These are phyloP conservation scores for Parascotia fuliginaria DNA, from an alignment of 2,888 invertebrate genomes.

Conservation along the genomic window DNA sequence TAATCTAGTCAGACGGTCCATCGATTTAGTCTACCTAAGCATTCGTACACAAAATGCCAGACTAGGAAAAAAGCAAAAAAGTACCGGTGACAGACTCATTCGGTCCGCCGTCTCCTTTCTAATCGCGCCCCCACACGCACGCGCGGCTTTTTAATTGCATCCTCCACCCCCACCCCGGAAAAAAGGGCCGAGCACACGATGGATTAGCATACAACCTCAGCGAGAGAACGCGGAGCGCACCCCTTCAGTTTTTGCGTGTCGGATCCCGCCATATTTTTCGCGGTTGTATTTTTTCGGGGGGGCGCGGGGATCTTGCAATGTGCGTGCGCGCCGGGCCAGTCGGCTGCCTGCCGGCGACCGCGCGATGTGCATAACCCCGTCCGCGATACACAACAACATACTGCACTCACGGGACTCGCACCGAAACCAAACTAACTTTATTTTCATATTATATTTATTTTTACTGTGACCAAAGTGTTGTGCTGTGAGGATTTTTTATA, in stretches of 20 bases:
- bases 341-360: constrained; percentile 76
- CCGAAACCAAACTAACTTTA: constrained; percentile 30
- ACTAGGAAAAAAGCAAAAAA: constrained; percentile 84
- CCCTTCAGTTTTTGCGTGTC: constrained; percentile 82
- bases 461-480: constrained; percentile 57
- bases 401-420: constrained; percentile 55
- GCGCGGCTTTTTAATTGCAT: constrained; percentile 85
- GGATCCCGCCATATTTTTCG: constrained; percentile 79
- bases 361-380: constrained; percentile 68
- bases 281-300: constrained; percentile 69
- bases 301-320: constrained; percentile 48
- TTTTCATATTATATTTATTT: constrained; percentile 39
- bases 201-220: constrained; percentile 85
- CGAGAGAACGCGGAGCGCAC: constrained; percentile 72
- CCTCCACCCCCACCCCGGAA: constrained; percentile 76
- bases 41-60: constrained; percentile 61
- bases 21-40: constrained; percentile 45
- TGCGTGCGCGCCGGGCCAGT: constrained; percentile 81
- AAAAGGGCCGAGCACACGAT: constrained; percentile 80
- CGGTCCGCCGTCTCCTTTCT: constrained; percentile 80
- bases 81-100: constrained; percentile 77
- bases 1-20: constrained; percentile 42
- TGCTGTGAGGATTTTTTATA: constrained; percentile 51
- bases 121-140: constrained; percentile 84
- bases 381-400: constrained; percentile 48